A percentile compares a stretch with the other conserved stretches of the same genome.
phyloP scores from a whole-genome alignment of 2,797 vertebrate genomes.

The Schizopygopsis malacanthus region DNA sequence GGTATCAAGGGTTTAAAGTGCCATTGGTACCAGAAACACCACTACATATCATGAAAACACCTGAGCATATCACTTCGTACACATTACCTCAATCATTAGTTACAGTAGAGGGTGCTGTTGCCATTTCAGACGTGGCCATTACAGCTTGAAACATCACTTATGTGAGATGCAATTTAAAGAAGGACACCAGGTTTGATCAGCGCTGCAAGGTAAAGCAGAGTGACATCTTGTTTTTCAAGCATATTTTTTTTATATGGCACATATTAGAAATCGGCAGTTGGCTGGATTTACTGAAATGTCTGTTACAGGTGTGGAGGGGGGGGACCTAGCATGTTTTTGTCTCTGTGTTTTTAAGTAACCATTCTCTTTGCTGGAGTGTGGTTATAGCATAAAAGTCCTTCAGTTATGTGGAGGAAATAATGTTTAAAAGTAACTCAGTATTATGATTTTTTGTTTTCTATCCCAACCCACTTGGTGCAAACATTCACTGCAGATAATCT shows the following conservation, averaged over 20 bases:
- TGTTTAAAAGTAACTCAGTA: neutral
- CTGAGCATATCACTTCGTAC: conserved; percentile 36
- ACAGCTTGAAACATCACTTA: conserved; percentile 1
- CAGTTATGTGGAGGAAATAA: conserved; percentile 29
- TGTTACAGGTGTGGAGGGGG: neutral
- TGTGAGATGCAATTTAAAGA: neutral
- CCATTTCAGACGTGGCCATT: conserved; percentile 7
- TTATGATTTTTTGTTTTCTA: conserved; percentile 1
- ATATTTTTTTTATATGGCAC: neutral
- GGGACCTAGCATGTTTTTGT: conserved; percentile 13
- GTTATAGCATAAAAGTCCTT: conserved; percentile 23
- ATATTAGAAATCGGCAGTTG: conserved; percentile 4
- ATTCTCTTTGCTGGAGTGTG: neutral
- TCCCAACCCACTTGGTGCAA: neutral
- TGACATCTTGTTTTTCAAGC: neutral
- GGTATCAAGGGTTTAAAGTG: neutral
- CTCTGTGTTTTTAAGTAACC: neutral
- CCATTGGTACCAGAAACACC: conserved; percentile 32
- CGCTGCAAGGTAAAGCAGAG: neutral
- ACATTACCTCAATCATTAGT: conserved; percentile 48
- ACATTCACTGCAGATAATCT: neutral
- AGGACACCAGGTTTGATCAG: neutral
- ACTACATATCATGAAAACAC: conserved; percentile 49
- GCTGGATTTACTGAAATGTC: neutral
- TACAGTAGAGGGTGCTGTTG: conserved; percentile 35